Evolutionary conservation across 2,113 vertebrate genomes (phyloP).

Genomic region (Notothenia rossii): DNA sequence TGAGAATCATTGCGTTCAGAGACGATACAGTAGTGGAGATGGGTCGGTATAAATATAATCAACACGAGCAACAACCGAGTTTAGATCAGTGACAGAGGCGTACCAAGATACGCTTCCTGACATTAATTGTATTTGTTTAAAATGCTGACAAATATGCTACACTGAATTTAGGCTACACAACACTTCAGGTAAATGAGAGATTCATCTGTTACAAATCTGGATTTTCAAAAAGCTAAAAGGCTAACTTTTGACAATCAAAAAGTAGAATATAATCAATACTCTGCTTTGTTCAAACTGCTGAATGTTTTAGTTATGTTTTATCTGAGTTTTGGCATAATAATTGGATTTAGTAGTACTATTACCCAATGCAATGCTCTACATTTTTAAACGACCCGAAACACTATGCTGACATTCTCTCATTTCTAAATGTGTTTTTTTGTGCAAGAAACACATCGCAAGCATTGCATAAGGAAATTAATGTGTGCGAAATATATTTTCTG

Average conservation of each 20-base stretch:
- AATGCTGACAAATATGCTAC: too few relatives aligned
- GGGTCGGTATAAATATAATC: neutral
- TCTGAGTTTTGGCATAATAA: neutral
- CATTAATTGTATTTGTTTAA: too few relatives aligned
- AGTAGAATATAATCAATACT: neutral
- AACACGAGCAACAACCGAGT: neutral
- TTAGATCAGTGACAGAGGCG: neutral
- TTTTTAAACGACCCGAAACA: neutral
- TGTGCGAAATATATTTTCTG: neutral
- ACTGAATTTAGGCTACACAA: too few relatives aligned
- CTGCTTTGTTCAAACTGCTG: neutral
- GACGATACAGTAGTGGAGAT: neutral
- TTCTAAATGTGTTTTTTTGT: neutral
- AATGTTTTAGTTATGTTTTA: neutral
- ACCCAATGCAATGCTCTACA: too few relatives aligned
- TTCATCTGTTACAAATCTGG: neutral
- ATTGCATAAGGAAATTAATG: too few relatives aligned
- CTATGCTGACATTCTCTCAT: neutral
- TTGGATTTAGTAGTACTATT: neutral
- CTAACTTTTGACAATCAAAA: neutral
- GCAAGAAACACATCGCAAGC: neutral
- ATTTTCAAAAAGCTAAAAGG: neutral
- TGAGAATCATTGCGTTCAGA: slow-evolving; percentile 1
- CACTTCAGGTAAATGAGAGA: too few relatives aligned
- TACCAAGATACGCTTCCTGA: neutral